Evolutionary conservation across 2,113 vertebrate species (phyloP).

Genomic region (Xiphophorus maculatus): DNA sequence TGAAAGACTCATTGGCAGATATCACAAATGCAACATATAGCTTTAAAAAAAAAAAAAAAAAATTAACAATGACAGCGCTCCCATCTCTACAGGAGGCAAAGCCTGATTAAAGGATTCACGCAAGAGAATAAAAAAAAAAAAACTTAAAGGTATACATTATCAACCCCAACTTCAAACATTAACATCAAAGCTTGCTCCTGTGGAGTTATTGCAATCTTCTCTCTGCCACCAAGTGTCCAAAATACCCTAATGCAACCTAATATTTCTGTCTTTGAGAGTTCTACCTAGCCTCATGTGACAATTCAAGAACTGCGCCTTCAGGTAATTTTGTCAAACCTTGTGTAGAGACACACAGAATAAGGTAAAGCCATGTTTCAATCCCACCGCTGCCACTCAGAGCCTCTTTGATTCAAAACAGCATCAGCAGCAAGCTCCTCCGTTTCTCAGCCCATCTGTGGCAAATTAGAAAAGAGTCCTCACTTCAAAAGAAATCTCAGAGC

Average conservation of each 20-base stretch:
- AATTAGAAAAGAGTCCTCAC: conserved; percentile 47
- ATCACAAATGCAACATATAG: too few species aligned
- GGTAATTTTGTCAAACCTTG: conserved; percentile 7
- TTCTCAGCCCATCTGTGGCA: conserved; percentile 6
- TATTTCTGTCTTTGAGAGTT: conserved; percentile 6
- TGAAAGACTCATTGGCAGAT: too few species aligned
- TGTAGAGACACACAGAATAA: not conserved
- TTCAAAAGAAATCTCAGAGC: conserved; percentile 44
- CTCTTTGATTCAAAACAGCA: conserved; percentile 18
- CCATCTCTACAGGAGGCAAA: not conserved
- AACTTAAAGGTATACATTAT: not conserved
- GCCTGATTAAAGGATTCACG: not conserved
- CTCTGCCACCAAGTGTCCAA: not conserved
- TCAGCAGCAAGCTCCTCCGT: conserved; percentile 16
- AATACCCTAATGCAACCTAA: not conserved
- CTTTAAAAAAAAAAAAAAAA: not conserved
- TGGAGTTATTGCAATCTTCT: not conserved
- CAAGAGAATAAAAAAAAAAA: not conserved
- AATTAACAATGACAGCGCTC: not conserved
- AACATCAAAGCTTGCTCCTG: not conserved
- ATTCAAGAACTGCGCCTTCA: not conserved
- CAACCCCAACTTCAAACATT: not conserved
- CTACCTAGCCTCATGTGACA: not conserved
- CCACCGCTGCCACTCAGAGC: conserved; percentile 21
- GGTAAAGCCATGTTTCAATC: not conserved